Evolutionary conservation across 2,888 invertebrate genomes (phyloP), one percentile per base, ranked within the genome.

Genomic region (Thera britannica): DNA sequence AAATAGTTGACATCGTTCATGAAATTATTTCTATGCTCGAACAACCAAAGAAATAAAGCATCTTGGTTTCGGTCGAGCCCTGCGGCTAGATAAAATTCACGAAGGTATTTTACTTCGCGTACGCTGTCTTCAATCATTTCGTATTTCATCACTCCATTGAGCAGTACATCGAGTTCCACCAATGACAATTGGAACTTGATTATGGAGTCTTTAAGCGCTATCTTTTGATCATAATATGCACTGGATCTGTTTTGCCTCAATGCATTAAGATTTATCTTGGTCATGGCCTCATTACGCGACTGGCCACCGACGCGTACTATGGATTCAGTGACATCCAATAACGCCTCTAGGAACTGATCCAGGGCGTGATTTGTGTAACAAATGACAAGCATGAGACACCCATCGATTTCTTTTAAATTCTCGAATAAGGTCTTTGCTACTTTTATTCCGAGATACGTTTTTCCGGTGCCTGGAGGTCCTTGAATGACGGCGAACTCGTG

Each of bases 391-490:
- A 97, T 95, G 2, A 95, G 95, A 61, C 87, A 87, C 2, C 77
- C 68, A 2, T 67, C 52, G 0, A 51, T 12, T 5, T 67, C 4
- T 9, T 82, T 75, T 35, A 88, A 60, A 81, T 96, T 97, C 62
- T 94, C 79, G 6, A 97, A 79, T n/a, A 98, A 83, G 0, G 95
- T 93, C 75, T 95, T 88, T 0, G 96, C 95, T 23, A 98, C 94
- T 88, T 96, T 95, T 3, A 97, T 90, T 0, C 97, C 97, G 8
- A 98, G 85, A 82, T 94, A 96, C 0, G 97, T 97, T 90, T 98
- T 98, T 0, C 98, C 98, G 0, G 97, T 97, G 3, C 98, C 98
- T 0, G 98, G 98, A 1, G 98, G 97, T 0, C 98, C 97, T 88
- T 98, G 97, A 74, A 98, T 96, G 1, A 97, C 93, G 0, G 95